Percentiles rank a stretch among this genome's conserved stretches.
Evolutionary conservation across 1,140 invertebrate genomes (phyloP).

Genomic region (Drosophila lowei): DNA sequence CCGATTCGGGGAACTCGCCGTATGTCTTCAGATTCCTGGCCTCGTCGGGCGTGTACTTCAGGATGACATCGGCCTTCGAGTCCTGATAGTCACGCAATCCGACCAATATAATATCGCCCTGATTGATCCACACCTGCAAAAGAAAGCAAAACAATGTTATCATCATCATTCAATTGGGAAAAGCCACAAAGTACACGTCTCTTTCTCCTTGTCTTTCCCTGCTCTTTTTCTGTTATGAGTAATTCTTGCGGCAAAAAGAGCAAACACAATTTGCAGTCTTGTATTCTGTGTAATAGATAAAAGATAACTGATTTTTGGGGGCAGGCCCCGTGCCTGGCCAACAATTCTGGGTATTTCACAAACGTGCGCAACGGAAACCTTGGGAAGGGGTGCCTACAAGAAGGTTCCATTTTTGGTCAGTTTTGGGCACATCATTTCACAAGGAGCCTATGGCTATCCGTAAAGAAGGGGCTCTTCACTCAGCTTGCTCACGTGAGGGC

Average conservation of each 20-base stretch:
- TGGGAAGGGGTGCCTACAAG: constrained; percentile 9
- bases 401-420: constrained; percentile 18
- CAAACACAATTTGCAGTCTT: constrained; percentile 44
- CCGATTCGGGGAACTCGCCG: constrained; percentile 99
- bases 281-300: constrained; percentile 67
- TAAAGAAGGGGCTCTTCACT: background rate
- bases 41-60: constrained; percentile 99
- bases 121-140: constrained; percentile 96
- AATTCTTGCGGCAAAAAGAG: constrained; percentile 19
- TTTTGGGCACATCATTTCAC: background rate
- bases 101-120: constrained; percentile 98
- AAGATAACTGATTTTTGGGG: constrained; percentile 61
- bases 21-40: constrained; percentile 99
- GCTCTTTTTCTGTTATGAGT: constrained; percentile 10
- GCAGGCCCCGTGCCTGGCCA: constrained; percentile 8
- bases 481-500: constrained; percentile 24
- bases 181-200: constrained; percentile 7
- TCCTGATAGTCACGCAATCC: constrained; percentile 99
- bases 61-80: constrained; percentile 99
- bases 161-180: constrained; percentile 10
- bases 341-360: constrained; percentile 59
- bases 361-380: constrained; percentile 45
- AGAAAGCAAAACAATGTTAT: constrained; percentile 12
- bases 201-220: background rate
- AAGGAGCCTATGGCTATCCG: background rate